Conservation (phyloP, 2,113 vertebrate genomes). For the Eclectus roratus region DNA sequence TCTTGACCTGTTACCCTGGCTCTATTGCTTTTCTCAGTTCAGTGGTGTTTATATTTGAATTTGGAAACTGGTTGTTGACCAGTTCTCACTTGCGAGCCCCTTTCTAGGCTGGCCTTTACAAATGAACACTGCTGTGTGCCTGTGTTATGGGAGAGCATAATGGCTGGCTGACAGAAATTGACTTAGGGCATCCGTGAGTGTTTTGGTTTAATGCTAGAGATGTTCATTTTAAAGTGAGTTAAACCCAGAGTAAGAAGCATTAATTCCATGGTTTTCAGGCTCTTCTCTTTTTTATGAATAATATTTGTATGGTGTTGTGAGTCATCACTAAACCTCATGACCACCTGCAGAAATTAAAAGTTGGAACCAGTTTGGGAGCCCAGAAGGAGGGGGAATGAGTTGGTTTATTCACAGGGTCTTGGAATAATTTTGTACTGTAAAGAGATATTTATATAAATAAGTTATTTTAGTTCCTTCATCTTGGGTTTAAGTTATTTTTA, state of each 20-base stretch:
- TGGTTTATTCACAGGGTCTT: background rate
- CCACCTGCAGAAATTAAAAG: background rate
- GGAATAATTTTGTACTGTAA: background rate
- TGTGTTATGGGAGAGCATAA: fast-evolving
- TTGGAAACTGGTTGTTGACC: background rate
- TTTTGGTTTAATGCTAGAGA: background rate
- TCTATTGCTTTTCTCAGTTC: background rate
- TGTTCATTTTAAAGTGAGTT: background rate
- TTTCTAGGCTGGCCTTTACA: background rate
- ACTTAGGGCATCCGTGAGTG: background rate
- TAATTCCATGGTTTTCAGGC: background rate
- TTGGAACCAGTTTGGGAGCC: background rate
- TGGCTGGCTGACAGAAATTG: background rate
- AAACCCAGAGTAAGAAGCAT: background rate
- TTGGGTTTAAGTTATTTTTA: background rate
- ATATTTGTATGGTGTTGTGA: background rate
- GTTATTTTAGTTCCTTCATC: background rate
- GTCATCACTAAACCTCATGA: background rate
- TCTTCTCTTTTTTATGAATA: background rate
- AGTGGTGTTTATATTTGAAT: background rate
- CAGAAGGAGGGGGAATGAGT: background rate
- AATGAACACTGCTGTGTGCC: fast-evolving
- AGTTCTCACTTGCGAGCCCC: background rate
- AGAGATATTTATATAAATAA: background rate
- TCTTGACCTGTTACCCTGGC: fast-evolving